Evolutionary conservation across 2,888 invertebrate genomes (phyloP).

Genomic region (Hanleya hanleyi): DNA sequence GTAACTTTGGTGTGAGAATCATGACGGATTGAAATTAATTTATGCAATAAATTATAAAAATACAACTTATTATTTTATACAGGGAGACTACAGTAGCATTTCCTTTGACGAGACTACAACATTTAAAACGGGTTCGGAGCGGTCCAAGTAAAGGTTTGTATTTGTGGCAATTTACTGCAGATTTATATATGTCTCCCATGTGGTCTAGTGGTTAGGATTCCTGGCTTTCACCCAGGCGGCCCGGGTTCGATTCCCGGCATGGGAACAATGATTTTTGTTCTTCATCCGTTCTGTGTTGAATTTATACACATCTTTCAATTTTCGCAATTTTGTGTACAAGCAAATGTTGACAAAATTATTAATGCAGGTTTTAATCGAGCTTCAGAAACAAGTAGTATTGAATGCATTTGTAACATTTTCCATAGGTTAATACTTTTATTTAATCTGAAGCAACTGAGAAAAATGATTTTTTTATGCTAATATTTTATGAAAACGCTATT

Average conservation of each 20-base stretch:
- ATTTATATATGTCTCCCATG: background rate
- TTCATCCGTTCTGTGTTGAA: background rate
- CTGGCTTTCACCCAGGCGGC: slow-evolving; percentile 12
- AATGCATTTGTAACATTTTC: too few relatives aligned
- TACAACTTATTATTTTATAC: background rate
- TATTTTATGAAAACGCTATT: too few relatives aligned
- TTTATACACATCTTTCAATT: background rate
- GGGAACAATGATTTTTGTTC: background rate
- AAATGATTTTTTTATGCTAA: background rate
- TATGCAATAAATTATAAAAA: background rate
- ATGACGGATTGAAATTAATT: background rate
- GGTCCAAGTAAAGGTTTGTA: background rate
- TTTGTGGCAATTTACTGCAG: background rate
- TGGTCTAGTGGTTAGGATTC: slow-evolving; percentile 12
- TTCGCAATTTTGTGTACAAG: background rate
- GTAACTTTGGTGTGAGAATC: background rate
- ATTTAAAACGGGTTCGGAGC: background rate
- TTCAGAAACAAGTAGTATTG: too few relatives aligned
- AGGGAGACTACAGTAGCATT: background rate
- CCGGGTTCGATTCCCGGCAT: slow-evolving; percentile 12
- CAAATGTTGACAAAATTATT: background rate
- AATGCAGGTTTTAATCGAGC: too few relatives aligned
- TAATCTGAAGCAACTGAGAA: background rate
- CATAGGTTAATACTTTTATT: too few relatives aligned
- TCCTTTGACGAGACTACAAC: background rate